Base-by-base conservation (phyloP, 2,797 vertebrate species). In the Leptoclinus maculatus region DNA sequence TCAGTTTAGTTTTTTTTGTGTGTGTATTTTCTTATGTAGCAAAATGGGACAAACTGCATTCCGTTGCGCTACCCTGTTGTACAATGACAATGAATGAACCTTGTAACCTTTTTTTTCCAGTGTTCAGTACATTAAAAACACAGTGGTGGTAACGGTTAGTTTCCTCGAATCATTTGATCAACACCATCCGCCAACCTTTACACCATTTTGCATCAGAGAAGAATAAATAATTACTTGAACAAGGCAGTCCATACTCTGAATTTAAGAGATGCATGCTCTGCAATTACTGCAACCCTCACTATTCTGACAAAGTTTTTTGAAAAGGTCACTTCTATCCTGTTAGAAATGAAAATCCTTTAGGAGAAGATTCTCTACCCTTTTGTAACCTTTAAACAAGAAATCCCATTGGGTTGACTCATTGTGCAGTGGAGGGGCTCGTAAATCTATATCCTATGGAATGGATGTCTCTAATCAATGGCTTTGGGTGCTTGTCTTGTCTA, bases 371-470 rank as follows among this genome's bases (percentile, higher is more conserved):
- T 87, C 82, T 91, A 93, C 90, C 92, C 91, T 94, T 93, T 89
- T 90, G 79, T 89, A 93, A 93, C 91, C 91, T 94, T 94, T 93
- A 89, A 88, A 91, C 83, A 89, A 92, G 85, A 84, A 92, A 87
- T 93, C 89, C 93, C 90, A 87, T 87, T 29, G 87, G 91, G 79
- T 85, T 78, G 87, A 87, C 84, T 88, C 88, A 90, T 89, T 91
- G 90, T 89, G 88, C 71, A 39, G 87, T 27, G 75, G 66, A 84
- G 39, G 78, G 79, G 71, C 82, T 90, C 88, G 87, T 92, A 88
- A 90, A 94, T 93, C 91, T 87, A 89, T 93, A 92, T 91, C 64
- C 82, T 77, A 88, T 88, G 86, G 87, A 90, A 82, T 84, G 83
- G 81, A 89, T 81, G 89, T 77, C 63, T 90, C 78, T 85, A 91